Evolutionary conservation across 2,113 vertebrate genomes (phyloP), one percentile per base, ranked within the genome.

Genomic region (Ageneiosus marmoratus): DNA sequence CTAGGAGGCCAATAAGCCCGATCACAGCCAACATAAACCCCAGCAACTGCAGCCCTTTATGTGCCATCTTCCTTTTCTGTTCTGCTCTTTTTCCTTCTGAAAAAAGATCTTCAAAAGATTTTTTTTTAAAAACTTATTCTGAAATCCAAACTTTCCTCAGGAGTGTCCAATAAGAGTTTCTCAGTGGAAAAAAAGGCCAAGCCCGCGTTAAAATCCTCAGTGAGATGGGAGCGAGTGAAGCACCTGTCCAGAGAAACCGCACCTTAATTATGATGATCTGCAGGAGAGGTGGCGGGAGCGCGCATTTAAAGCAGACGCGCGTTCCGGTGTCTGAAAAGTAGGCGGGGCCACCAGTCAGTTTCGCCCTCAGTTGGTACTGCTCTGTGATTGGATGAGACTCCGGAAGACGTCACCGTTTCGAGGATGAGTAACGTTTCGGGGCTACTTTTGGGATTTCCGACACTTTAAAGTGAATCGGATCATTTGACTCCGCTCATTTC

Each of bases 1-100:
- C 77, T 44, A 97, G 87, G 80, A 97, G 83, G 63, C 90, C 96
- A 83, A 96, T 91, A 53, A 94, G 79, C 2, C 96, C 96, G 16
- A 96, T 1, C 10, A 96, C 55, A 1, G 94, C 84, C 84, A 97
- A 87, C 44, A 91, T 69, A 83, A 96, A 97, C 5, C 96, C 96
- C 88, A 97, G 83, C n/a, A 97, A 88, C 90, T 97, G 96, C 69
- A 97, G 86, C 81, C 96, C 95, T 0, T 93, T 92, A 87, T 96
- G 94, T 80, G 96, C 96, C 96, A 97, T 97, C 62, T 81, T 84
- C 55, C 74, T 72, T 27, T 1, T 2, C 37, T 0, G 1, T 2
- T 44, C 0, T 70, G 0, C 5, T 27, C 7, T 58, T 4, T 20
- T 13, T 18, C 22, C 9, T 22, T 27, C 29, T 22, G 20, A 37